phyloP scores from a whole-genome alignment of 1,140 invertebrate genomes.

The Halyomorpha halys region DNA sequence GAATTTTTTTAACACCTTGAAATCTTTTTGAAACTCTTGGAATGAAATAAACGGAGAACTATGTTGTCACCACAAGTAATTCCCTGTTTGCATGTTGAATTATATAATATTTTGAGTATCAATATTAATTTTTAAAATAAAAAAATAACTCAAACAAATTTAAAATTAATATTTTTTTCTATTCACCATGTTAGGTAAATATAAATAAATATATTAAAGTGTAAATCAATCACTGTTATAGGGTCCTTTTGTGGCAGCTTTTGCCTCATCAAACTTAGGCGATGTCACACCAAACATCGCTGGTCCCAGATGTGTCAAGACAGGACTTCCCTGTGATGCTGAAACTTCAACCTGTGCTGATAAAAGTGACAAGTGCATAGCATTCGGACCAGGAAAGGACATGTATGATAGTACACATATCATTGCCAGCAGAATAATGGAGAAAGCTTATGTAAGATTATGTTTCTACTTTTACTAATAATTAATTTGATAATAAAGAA shows the following conservation, averaged over 20 bases:
- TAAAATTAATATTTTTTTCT: too few species aligned
- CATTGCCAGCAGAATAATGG: slow-evolving; percentile 65
- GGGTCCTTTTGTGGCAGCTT: slow-evolving; percentile 83
- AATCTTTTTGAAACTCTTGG: too few species aligned
- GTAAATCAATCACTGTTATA: slow-evolving; percentile 33
- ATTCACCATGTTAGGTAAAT: too few species aligned
- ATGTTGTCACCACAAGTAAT: too few species aligned
- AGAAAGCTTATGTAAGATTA: slow-evolving; percentile 65
- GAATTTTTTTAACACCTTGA: too few species aligned
- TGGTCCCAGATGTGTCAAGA: slow-evolving; percentile 68
- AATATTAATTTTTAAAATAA: too few species aligned
- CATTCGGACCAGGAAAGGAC: slow-evolving; percentile 72
- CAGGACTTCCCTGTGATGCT: slow-evolving; percentile 63
- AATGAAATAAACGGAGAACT: too few species aligned
- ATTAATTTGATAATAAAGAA: background rate
- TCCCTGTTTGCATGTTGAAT: too few species aligned
- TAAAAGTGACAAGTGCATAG: slow-evolving; percentile 66
- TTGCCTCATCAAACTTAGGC: slow-evolving; percentile 81
- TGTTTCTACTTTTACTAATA: background rate
- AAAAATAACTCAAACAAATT: too few species aligned
- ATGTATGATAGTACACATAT: slow-evolving; percentile 89
- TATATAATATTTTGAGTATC: too few species aligned
- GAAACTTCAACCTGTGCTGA: slow-evolving; percentile 60
- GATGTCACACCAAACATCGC: slow-evolving; percentile 85
- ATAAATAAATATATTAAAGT: too few species aligned